Evolutionary conservation across 1,140 invertebrate genomes (phyloP), one percentile per base, ranked within the genome.

Genomic region (Macrostomum lignano): DNA sequence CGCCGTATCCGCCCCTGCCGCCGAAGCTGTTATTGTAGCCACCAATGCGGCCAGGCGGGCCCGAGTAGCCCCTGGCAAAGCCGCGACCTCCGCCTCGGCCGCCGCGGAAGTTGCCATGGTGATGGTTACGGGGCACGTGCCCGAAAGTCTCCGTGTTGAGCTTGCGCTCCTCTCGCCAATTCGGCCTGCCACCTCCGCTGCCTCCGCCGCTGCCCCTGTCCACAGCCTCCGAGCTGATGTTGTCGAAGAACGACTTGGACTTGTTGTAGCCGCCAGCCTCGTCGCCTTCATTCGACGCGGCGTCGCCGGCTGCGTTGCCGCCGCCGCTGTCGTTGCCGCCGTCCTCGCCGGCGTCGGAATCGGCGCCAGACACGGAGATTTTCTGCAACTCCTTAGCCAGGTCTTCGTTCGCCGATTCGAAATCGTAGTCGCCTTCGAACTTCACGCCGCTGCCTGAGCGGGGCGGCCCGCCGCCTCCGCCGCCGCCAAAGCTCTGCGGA

Each of bases 131-230:
- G n/a, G n/a, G n/a, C n/a, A n/a, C n/a, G n/a, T n/a, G n/a, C n/a
- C 88, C 88, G 62, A 96, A 96, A 21, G 88, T 96, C 61, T 96
- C 86, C 11, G 73, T 76, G 59, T 94, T 96, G 31, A 93, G 60
- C 58, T 91, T 88, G 31, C 82, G 67, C 61, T 96, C 88, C 41
- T 76, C 79, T 51, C 77, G 67, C 84, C 86, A 93, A 61, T 93
- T 84, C 39, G n/a, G n/a, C n/a, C n/a, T n/a, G n/a, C n/a, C n/a
- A n/a, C n/a, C n/a, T n/a, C n/a, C n/a, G n/a, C n/a, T n/a, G n/a
- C n/a, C n/a, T n/a, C n/a, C n/a, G n/a, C 72, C 73, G 62, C 72
- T 72, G 53, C 65, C 70, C 58, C 75, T 71, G 52, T 94, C 82
- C 22, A 82, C 71, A 40, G 88, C 76, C 55, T 98, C 86, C 60